These are phyloP conservation scores for Peromyscus californicus DNA, from an alignment of 2,113 vertebrate genomes.

Conservation along the genomic window DNA sequence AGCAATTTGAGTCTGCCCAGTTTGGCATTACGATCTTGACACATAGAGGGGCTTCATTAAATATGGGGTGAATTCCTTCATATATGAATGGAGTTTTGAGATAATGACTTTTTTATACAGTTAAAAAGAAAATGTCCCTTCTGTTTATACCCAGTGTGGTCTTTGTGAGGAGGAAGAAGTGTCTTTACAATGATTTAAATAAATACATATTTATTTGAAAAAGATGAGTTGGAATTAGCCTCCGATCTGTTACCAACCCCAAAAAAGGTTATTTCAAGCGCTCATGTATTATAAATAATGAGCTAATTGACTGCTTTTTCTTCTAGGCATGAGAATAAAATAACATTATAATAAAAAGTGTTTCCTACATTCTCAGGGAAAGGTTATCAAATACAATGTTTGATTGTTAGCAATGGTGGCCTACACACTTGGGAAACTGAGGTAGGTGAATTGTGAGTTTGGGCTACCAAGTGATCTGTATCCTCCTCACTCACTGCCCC, in stretches of 20 bases:
- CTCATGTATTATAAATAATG: conserved; percentile 13
- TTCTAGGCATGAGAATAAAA: conserved; percentile 51
- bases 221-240: conserved; percentile 38
- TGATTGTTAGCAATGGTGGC: background rate
- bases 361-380: conserved; percentile 18
- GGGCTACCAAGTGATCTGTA: background rate
- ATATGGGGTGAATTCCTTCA: conserved; percentile 51
- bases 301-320: conserved; percentile 31
- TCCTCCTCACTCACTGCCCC: background rate
- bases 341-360: conserved; percentile 54
- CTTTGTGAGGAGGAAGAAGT: conserved; percentile 38
- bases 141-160: background rate
- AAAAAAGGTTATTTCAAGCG: background rate
- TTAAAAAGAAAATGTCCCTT: conserved; percentile 20
- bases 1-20: background rate
- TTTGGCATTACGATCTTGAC: conserved; percentile 54
- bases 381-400: conserved; percentile 50
- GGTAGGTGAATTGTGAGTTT: background rate
- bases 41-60: background rate
- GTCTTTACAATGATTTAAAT: conserved; percentile 33
- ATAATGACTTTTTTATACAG: background rate
- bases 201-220: conserved; percentile 55
- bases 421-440: background rate
- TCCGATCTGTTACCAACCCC: background rate
- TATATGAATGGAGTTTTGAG: conserved; percentile 33